Conservation (phyloP, 2,797 vertebrate genomes). For the Nannoperca australis region DNA sequence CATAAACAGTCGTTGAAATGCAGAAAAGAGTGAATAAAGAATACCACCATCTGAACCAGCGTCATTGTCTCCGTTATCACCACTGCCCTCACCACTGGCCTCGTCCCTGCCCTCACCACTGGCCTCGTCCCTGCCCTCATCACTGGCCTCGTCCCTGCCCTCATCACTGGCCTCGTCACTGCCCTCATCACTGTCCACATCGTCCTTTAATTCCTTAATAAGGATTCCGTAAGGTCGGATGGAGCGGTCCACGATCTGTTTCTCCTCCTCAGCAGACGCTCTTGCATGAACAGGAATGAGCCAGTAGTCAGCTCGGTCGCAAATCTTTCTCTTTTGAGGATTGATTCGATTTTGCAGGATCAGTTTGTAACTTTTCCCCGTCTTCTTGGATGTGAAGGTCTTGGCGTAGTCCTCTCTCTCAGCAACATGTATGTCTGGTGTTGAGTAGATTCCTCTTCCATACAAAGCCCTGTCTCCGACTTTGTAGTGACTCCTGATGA, state of each 20-base stretch:
- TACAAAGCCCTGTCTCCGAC: rapidly evolving
- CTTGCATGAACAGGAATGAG: neutral
- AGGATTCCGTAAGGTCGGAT: conserved; percentile 43
- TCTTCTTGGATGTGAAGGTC: conserved; percentile 9
- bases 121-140: too few relatives aligned
- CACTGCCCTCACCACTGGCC: too few relatives aligned
- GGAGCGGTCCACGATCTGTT: conserved; percentile 12
- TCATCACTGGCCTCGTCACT: too few relatives aligned
- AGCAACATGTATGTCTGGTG: conserved; percentile 32
- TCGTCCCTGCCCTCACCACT: too few relatives aligned
- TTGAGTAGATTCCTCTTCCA: conserved; percentile 58
- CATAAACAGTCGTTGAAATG: too few relatives aligned
- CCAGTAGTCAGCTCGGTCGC: conserved; percentile 7
- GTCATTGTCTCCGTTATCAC: neutral
- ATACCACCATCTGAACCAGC: too few relatives aligned
- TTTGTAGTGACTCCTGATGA: conserved; percentile 38
- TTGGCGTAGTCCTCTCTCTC: neutral
- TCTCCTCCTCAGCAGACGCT: neutral
- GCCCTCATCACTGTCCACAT: neutral
- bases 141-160: too few relatives aligned
- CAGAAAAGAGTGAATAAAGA: too few relatives aligned
- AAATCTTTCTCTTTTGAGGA: conserved; percentile 5
- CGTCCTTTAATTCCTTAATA: neutral
- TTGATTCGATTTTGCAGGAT: conserved; percentile 56
- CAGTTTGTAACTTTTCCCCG: conserved; percentile 40